Conservation (phyloP, 2,797 vertebrate genomes). For the Semaprochilodus insignis region DNA sequence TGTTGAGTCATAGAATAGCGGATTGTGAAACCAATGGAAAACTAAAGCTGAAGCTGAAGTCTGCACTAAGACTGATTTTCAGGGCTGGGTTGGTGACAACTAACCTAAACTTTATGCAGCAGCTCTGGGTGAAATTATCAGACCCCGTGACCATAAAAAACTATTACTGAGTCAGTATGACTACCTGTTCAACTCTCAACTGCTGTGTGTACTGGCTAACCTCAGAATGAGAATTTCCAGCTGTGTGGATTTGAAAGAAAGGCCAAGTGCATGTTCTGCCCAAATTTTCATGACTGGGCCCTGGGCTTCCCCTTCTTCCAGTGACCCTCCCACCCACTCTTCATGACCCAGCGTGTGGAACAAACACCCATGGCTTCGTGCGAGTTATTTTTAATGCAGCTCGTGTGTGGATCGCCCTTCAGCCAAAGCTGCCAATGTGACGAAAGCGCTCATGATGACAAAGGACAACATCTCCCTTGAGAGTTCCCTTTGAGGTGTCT, state of each 20-base stretch:
- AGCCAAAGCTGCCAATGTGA: constrained; percentile 61
- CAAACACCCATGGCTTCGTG: constrained; percentile 21
- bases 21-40: too few relatives aligned
- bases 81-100: too few relatives aligned
- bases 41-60: too few relatives aligned
- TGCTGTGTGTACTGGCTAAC: background rate
- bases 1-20: too few relatives aligned
- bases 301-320: constrained; percentile 39
- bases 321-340: constrained; percentile 22
- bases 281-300: background rate
- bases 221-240: background rate
- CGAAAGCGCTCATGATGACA: constrained; percentile 57
- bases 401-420: constrained; percentile 48
- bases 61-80: too few relatives aligned
- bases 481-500: constrained; percentile 48
- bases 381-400: constrained; percentile 59
- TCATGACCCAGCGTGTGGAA: constrained; percentile 41
- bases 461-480: constrained; percentile 62
- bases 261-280: background rate
- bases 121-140: background rate
- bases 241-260: background rate
- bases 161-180: background rate
- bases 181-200: background rate
- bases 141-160: background rate
- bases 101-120: background rate